Evolutionary conservation across 2,888 invertebrate genomes (phyloP).

Genomic region (Eupeodes latifasciatus): DNA sequence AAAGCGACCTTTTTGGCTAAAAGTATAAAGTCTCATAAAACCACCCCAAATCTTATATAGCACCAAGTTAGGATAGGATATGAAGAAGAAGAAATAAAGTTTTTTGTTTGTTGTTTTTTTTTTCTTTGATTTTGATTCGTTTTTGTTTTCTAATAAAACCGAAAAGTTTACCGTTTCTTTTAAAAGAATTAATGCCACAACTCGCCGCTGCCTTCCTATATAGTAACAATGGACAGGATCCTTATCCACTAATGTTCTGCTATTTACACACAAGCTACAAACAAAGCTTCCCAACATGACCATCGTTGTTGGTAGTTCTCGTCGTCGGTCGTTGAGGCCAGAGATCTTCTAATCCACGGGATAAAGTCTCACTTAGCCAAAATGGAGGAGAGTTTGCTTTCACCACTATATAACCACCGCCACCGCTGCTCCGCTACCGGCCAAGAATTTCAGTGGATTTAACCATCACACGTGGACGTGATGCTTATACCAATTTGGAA

Average conservation of each 20-base stretch:
- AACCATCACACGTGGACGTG: constrained; percentile 67
- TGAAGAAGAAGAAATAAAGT: constrained; percentile 26
- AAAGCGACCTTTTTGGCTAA: constrained; percentile 38
- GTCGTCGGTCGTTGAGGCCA: no score
- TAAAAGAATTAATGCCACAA: constrained; percentile 66
- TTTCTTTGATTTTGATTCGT: constrained; percentile 1
- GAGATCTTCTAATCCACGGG: constrained; percentile 59
- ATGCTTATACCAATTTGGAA: constrained; percentile 61
- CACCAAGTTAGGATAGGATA: constrained; percentile 8
- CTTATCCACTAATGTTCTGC: constrained; percentile 74
- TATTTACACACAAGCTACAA: constrained; percentile 55
- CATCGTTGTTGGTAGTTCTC: neutral
- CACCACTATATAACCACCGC: constrained; percentile 6
- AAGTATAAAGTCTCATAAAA: constrained; percentile 70
- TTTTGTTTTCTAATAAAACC: constrained; percentile 57
- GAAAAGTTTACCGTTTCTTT: constrained; percentile 68
- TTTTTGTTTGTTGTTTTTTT: constrained; percentile 17
- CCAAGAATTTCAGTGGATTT: constrained; percentile 50
- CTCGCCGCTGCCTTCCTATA: neutral
- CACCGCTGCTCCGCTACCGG: neutral
- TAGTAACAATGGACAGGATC: constrained; percentile 68
- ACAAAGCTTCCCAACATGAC: constrained; percentile 67
- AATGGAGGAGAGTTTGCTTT: constrained; percentile 68
- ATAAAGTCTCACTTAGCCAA: constrained; percentile 63
- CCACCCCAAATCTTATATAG: constrained; percentile 46